A percentile compares a stretch with the other conserved stretches of the same genome.
phyloP scores from a whole-genome alignment of 2,888 invertebrate species.

The Oegoconia quadripuncta region DNA sequence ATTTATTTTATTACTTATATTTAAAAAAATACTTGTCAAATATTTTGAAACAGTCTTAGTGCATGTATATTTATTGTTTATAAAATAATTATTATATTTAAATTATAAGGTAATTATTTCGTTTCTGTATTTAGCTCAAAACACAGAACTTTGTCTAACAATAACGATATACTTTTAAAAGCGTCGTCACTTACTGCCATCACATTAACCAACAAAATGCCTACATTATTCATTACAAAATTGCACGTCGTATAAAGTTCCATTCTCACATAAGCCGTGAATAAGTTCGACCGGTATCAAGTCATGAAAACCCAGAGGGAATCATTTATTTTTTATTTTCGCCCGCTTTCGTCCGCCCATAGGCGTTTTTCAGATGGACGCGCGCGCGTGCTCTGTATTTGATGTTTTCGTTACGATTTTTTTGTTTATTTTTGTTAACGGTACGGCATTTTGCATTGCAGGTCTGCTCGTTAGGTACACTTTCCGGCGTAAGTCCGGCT shows the following conservation, averaged over 20 bases:
- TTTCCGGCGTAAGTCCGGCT: constrained; percentile 79
- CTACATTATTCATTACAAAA: constrained; percentile 32
- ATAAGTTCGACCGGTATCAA: constrained; percentile 60
- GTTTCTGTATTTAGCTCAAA: constrained; percentile 63
- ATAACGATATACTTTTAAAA: constrained; percentile 30
- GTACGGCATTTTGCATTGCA: constrained; percentile 79
- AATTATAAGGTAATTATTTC: neutral
- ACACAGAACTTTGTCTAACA: constrained; percentile 27
- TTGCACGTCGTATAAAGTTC: constrained; percentile 45
- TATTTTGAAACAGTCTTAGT: neutral
- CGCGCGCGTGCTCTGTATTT: constrained; percentile 61
- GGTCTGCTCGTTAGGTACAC: constrained; percentile 81
- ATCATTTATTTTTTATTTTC: constrained; percentile 58
- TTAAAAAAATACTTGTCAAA: neutral
- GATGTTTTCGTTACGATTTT: constrained; percentile 62
- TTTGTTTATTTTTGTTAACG: constrained; percentile 75
- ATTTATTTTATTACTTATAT: neutral
- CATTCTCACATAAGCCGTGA: constrained; percentile 57
- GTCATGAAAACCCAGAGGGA: constrained; percentile 61
- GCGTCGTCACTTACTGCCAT: constrained; percentile 38
- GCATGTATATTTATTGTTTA: constrained; percentile 6
- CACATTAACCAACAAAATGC: constrained; percentile 41
- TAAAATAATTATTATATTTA: neutral
- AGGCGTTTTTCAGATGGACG: constrained; percentile 75
- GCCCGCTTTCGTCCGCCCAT: constrained; percentile 70